Evolutionary conservation across 2,888 invertebrate species (phyloP).

Genomic region (Acholoe squamosa): DNA sequence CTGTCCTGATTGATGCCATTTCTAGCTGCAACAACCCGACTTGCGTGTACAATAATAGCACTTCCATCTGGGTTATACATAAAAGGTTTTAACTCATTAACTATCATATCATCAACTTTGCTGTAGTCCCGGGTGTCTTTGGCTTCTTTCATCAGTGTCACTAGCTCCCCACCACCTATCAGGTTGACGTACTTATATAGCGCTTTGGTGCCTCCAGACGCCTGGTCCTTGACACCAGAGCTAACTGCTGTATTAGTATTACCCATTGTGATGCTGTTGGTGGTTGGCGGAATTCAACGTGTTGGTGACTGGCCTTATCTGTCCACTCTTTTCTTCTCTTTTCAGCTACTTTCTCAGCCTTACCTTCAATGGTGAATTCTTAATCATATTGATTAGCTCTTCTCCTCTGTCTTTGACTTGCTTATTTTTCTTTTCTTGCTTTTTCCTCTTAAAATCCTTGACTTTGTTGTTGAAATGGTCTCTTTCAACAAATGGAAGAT

Average conservation of each 20-base stretch:
- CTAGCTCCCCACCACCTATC: conserved; percentile 90
- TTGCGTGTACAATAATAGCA: conserved; percentile 62
- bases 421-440: no score
- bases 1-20: conserved; percentile 51
- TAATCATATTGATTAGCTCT: no score
- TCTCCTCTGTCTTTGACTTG: no score
- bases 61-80: conserved; percentile 93
- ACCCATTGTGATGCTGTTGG: conserved; percentile 81
- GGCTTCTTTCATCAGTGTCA: conserved; percentile 80
- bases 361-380: no score
- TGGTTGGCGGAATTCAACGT: no score
- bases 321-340: no score
- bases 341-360: no score
- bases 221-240: conserved; percentile 97
- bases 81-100: conserved; percentile 92
- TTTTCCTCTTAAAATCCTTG: no score
- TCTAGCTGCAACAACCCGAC: conserved; percentile 65
- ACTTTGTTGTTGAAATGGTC: no score
- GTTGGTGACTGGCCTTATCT: no score
- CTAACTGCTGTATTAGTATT: conserved; percentile 89
- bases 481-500: no score
- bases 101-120: conserved; percentile 91
- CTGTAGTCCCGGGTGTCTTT: conserved; percentile 66
- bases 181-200: conserved; percentile 85
- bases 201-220: conserved; percentile 82